phyloP scores from a whole-genome alignment of 35 echinoderm and acorn worm genomes.

The Heliocidaris erythrogramma region DNA sequence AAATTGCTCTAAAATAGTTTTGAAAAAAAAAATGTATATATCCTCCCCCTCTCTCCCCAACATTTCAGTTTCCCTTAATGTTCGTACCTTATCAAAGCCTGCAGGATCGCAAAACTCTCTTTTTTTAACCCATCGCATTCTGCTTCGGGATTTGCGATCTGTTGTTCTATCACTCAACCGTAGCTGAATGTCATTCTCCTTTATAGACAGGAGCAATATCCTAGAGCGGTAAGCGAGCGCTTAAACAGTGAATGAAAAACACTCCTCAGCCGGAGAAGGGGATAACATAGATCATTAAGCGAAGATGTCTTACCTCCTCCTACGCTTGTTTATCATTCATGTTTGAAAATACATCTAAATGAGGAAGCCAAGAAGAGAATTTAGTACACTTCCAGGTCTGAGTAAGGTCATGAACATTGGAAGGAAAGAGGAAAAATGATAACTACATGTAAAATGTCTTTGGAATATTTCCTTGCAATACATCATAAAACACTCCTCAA shows the following conservation, averaged over 20 bases:
- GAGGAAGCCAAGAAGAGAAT: neutral
- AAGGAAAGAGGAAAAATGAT: no score
- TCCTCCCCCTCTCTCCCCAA: neutral
- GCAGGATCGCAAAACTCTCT: neutral
- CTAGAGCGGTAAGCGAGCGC: neutral
- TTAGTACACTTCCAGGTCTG: neutral
- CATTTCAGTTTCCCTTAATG: neutral
- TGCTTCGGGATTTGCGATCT: neutral
- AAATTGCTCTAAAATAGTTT: no score
- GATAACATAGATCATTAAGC: neutral
- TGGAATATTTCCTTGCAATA: no score
- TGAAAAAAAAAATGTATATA: no score
- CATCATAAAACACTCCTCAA: neutral
- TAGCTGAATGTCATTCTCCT: neutral
- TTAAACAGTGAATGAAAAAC: slow-evolving; percentile 5
- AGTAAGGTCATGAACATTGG: neutral
- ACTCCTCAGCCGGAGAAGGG: neutral
- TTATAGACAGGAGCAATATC: neutral
- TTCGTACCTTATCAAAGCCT: neutral
- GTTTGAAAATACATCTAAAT: neutral
- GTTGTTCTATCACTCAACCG: neutral
- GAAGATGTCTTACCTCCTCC: neutral
- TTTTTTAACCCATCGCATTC: neutral
- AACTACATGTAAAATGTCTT: no score
- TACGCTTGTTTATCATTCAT: neutral